A percentile compares a stretch with the other conserved stretches of the same genome.
phyloP scores from a whole-genome alignment of 2,113 vertebrate species.

The Cyphomyrus plagiostoma region DNA sequence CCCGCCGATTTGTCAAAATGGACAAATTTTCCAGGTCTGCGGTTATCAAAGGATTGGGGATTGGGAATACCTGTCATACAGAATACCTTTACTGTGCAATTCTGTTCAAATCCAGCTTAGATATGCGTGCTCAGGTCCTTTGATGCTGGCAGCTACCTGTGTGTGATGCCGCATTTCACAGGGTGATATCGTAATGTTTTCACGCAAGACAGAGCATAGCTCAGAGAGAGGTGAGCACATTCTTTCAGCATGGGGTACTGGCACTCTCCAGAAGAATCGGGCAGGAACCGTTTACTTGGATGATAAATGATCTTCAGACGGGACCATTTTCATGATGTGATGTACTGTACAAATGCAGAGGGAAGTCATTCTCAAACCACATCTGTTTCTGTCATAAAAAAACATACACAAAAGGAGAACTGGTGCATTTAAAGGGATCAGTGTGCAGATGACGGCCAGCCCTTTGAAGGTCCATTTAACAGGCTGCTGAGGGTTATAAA shows the following conservation, averaged over 20 bases:
- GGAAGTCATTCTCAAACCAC: slow-evolving; percentile 8
- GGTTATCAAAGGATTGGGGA: background rate
- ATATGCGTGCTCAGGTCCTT: background rate
- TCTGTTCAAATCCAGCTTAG: background rate
- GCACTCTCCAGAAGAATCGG: background rate
- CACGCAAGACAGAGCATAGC: background rate
- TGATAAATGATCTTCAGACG: background rate
- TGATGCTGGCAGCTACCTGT: background rate
- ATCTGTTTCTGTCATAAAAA: slow-evolving; percentile 1
- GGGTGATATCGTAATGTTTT: background rate
- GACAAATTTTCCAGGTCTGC: background rate
- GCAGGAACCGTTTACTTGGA: background rate
- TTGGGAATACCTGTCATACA: background rate
- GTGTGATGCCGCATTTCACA: background rate
- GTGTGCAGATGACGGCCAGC: background rate
- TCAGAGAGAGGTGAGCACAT: background rate
- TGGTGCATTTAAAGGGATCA: background rate
- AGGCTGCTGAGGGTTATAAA: background rate
- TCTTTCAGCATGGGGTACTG: background rate
- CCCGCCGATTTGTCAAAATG: background rate
- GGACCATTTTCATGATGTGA: background rate
- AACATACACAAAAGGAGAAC: background rate
- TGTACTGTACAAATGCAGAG: background rate
- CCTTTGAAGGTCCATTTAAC: slow-evolving; percentile 7
- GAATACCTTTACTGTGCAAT: background rate